Evolutionary conservation across 2,888 invertebrate species (phyloP), one percentile per base, ranked within the genome.

Genomic region (Aphidius colemani): DNA sequence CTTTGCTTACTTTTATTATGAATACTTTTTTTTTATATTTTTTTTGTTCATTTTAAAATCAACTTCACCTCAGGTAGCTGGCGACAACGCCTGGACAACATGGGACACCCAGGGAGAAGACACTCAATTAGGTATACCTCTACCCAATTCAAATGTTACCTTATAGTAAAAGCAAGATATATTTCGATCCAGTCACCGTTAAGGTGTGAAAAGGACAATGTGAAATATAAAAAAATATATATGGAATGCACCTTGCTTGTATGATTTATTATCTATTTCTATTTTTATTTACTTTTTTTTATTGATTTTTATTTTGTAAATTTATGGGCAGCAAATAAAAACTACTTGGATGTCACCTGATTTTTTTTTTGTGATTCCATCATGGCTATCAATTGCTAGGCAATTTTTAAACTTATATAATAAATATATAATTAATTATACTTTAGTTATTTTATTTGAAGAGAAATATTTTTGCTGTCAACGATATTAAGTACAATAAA

Each of bases 81-180:
- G 78, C 79, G 79, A 80, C 80, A 80, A 78, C 77, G 71, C 71
- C 18, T 72, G 79, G 77, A 76, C 79, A 78, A 80, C 80, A 76
- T 77, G 71, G 81, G 77, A 81, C 81, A 81, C 81, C 81, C 81
- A 81, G 78, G 74, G 81, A 76, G 80, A 81, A 75, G 80, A 81
- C 80, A 81, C 78, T 81, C 80, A 81, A 81, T 81, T 81, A 81
- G 79, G 76, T 68, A 62, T 66, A 66, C 63, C 60, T 63, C 65
- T 65, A 53, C 61, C 45, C 45, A 66, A 62, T 49, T 60, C 58
- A 63, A 41, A 13, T 53, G 11, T 18, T 57, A 46, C 44, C 18
- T 45, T 50, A 41, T 55, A 40, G 48, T 61, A 49, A 50, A 49
- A 50, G 53, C 13, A 30, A 59, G 46, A 43, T 40, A 58, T 58